These are phyloP conservation scores for Paramisgurnus dabryanus DNA, from an alignment of 2,113 vertebrate species.

Conservation along the genomic window DNA sequence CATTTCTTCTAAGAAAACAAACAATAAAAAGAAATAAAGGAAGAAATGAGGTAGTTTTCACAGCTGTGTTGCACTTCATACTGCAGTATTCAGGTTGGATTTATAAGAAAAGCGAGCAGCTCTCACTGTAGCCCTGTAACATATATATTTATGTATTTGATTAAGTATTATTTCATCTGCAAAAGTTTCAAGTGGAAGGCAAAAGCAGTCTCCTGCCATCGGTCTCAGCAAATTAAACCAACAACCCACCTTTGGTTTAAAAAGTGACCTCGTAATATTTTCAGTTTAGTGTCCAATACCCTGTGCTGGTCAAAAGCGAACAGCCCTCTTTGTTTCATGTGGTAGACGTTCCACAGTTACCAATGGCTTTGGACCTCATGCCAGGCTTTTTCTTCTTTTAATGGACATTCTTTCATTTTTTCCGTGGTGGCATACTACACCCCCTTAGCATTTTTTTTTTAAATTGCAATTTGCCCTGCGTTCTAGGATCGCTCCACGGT, in stretches of 20 bases:
- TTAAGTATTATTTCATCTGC: conserved; percentile 10
- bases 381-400: conserved; percentile 3
- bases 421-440: conserved; percentile 24
- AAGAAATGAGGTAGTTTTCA: conserved; percentile 60
- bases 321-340: background rate
- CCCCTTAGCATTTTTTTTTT: background rate
- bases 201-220: conserved; percentile 8
- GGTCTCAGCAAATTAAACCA: conserved; percentile 1
- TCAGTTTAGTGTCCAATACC: background rate
- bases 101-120: conserved; percentile 29
- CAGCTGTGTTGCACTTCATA: conserved; percentile 45
- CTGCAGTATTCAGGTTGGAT: conserved; percentile 47
- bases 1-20: conserved; percentile 40
- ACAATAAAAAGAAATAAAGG: conserved; percentile 14
- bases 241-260: background rate
- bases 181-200: conserved; percentile 40
- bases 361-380: background rate
- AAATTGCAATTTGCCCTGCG: conserved; percentile 7
- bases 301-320: background rate
- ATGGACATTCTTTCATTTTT: background rate
- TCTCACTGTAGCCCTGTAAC: background rate
- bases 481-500: background rate
- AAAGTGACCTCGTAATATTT: background rate
- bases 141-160: background rate
- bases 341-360: background rate